Percentiles rank a stretch among this genome's conserved stretches.
Conservation (phyloP, 2,113 vertebrate species). For the Rhinolophus ferrumequinum region DNA sequence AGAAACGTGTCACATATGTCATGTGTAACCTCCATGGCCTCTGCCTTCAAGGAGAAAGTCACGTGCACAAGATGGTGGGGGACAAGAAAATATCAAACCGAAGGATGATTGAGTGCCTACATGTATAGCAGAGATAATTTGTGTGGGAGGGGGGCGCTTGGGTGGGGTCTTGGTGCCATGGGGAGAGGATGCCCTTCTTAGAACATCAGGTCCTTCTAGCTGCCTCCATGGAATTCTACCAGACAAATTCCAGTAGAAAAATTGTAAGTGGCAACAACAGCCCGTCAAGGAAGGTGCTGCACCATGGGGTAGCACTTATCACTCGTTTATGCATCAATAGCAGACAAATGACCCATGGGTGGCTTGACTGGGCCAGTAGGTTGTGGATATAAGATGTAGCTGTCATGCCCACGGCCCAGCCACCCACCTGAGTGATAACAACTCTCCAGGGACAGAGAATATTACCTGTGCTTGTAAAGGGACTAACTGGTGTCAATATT, state of each 20-base stretch:
- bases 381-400: not conserved
- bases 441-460: not conserved
- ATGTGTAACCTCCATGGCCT: not conserved
- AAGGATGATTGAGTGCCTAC: not conserved
- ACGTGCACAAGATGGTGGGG: not conserved
- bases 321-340: not conserved
- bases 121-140: not conserved
- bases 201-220: not conserved
- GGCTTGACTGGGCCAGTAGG: not conserved
- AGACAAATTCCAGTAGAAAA: not conserved
- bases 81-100: not conserved
- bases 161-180: accelerated
- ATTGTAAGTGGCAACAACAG: not conserved
- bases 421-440: not conserved
- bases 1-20: not conserved
- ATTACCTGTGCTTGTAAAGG: not conserved
- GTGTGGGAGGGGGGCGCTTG: not conserved
- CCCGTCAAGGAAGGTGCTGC: not conserved
- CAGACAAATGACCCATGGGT: not conserved
- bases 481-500: not conserved
- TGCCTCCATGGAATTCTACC: not conserved
- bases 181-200: not conserved
- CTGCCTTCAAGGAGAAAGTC: not conserved
- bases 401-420: not conserved
- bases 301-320: not conserved